Conservation (phyloP, 2,113 vertebrate genomes). For the Sciurus niger region DNA sequence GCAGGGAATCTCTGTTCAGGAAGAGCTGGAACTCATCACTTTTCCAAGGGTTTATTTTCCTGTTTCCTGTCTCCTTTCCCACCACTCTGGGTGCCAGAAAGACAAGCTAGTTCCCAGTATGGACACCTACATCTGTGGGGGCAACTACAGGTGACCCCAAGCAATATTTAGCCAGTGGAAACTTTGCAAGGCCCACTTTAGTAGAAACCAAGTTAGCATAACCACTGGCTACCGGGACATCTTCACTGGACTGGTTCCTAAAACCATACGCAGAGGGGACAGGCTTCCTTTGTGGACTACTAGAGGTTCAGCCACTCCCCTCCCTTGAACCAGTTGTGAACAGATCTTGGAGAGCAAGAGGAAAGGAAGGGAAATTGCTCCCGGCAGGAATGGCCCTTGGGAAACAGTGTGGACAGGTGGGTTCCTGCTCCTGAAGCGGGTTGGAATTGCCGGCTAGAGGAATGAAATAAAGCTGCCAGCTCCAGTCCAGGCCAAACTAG, state of each 20-base stretch:
- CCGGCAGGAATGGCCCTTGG: background rate
- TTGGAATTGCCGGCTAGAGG: background rate
- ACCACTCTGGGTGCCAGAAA: background rate
- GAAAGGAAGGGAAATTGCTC: background rate
- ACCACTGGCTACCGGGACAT: background rate
- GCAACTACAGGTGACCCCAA: background rate
- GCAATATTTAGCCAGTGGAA: background rate
- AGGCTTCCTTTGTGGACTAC: background rate
- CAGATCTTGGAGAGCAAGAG: background rate
- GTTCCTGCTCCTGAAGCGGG: slow-evolving; percentile 15
- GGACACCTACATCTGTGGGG: background rate
- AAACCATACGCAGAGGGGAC: background rate
- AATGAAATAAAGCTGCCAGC: background rate
- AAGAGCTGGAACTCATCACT: background rate
- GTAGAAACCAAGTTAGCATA: background rate
- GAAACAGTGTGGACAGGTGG: background rate
- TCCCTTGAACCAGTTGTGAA: background rate
- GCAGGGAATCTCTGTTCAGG: background rate
- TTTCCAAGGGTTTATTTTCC: background rate
- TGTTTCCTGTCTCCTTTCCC: background rate
- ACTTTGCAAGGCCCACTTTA: background rate
- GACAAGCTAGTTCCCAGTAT: background rate
- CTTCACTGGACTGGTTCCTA: background rate
- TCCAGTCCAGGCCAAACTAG: background rate
- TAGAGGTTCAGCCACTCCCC: background rate